Evolutionary conservation across 2,797 vertebrate species (phyloP), one percentile per base, ranked within the genome.

Genomic region (Decapterus maruadsi): DNA sequence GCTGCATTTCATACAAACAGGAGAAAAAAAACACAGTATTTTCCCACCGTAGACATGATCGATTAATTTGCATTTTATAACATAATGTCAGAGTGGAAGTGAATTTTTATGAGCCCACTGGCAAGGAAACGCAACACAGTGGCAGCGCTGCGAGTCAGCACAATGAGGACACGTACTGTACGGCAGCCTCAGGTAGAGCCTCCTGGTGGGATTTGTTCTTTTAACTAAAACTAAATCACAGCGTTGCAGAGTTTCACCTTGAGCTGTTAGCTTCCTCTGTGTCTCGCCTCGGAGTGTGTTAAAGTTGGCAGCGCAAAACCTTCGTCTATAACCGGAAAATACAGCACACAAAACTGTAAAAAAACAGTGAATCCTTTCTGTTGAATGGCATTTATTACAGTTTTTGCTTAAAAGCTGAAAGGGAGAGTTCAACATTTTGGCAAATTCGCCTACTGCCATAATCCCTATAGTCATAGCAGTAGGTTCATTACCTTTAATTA

Each of bases 61-160:
- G 61, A 62, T 68, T 63, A 34, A 69, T 70, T 67, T 61, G 34
- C 20, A 54, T 74, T 56, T 71, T 34, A 13, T 31, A 48, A 38
- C 36, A 17, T 75, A 14, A 59, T 68, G 10, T 53, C 20, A 29
- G 73, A 29, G 57, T 42, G 1, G 26, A 26, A 22, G 42, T 38
- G n/a, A 43, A 29, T 51, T 31, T 72, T 65, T 65, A 53, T 14
- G 22, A 53, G 22, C 31, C 10, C 11, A 1, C 40, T 54, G n/a
- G 19, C 26, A 61, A 45, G 19, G 22, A 75, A 53, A 73, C 40
- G 42, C 53, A 26, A n/a, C 55, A 26, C 12, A 46, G 54, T 31
- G 46, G 55, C 58, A 22, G 62, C 51, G 17, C 36, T 22, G 50
- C 14, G 2, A 46, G 14, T 69, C 59, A 56, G 63, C 51, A 60